These are phyloP conservation scores for Anser brachyrhynchus DNA, from an alignment of 2,113 vertebrate genomes.

Conservation along the genomic window DNA sequence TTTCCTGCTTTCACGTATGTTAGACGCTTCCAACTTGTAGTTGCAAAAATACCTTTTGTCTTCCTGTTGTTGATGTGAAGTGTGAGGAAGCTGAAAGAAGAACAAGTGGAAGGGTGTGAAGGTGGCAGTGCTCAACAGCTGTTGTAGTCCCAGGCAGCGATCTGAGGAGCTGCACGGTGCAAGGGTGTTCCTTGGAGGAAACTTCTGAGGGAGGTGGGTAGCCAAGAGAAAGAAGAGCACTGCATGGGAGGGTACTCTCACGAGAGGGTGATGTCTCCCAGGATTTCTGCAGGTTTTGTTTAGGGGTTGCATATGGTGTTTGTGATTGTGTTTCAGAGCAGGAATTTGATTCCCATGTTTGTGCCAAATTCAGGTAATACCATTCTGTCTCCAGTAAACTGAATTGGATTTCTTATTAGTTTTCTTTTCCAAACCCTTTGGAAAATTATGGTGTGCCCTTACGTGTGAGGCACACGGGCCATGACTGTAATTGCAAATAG, in stretches of 20 bases:
- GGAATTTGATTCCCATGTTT: neutral
- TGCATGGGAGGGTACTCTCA: neutral
- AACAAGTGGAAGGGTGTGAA: neutral
- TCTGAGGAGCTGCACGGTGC: neutral
- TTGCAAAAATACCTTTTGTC: neutral
- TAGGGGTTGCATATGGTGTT: neutral
- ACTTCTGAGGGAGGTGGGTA: neutral
- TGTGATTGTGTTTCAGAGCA: neutral
- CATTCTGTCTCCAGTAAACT: neutral
- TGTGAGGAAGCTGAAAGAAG: neutral
- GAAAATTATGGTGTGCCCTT: neutral
- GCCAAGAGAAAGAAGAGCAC: neutral
- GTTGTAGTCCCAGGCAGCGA: neutral
- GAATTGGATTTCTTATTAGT: neutral
- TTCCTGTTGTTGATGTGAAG: neutral
- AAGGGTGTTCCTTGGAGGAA: neutral
- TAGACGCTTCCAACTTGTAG: neutral
- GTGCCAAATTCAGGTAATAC: neutral
- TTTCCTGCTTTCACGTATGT: neutral
- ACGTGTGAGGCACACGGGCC: neutral
- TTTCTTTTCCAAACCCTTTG: neutral
- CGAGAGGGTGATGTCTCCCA: neutral
- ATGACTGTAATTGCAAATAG: neutral
- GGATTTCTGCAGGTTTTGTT: neutral
- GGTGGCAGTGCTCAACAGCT: neutral